Percentiles rank a stretch among this genome's conserved stretches.
Conservation (phyloP, 2,797 vertebrate species). For the Naso thynnoides region DNA sequence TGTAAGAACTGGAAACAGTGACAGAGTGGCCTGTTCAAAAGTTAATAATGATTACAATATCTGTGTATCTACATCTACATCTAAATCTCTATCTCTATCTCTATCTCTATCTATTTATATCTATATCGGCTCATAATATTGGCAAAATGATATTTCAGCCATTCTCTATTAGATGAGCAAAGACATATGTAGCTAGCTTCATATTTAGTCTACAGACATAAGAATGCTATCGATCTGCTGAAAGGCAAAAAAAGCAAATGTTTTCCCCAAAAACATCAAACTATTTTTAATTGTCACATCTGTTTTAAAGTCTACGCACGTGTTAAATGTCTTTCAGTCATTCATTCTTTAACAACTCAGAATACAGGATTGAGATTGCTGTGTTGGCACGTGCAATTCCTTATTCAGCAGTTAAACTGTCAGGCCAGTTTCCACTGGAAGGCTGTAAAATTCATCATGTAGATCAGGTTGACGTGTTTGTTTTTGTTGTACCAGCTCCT, state of each 20-base stretch:
- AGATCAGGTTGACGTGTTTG: conserved; percentile 42
- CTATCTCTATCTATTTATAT: too few relatives aligned
- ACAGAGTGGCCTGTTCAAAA: too few relatives aligned
- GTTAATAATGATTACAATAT: too few relatives aligned
- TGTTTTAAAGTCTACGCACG: background rate
- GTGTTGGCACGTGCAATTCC: conserved; percentile 37
- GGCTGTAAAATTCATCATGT: conserved; percentile 64
- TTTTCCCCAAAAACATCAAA: background rate
- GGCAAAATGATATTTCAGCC: too few relatives aligned
- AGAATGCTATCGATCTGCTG: background rate
- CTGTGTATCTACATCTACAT: too few relatives aligned
- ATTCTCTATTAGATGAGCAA: too few relatives aligned
- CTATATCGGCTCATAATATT: too few relatives aligned
- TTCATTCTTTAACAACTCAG: conserved; percentile 21
- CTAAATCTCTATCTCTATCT: too few relatives aligned
- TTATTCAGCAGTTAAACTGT: conserved; percentile 51
- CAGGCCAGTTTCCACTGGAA: conserved; percentile 35
- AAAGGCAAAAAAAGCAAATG: background rate
- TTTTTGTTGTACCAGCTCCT: conserved; percentile 58
- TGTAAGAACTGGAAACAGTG: background rate
- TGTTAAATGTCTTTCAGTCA: conserved; percentile 17
- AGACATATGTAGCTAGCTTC: too few relatives aligned
- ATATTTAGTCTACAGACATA: too few relatives aligned
- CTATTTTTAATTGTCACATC: background rate
- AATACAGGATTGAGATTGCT: conserved; percentile 34